Conservation (phyloP, 2,113 vertebrate genomes). For the Macroglossus sobrinus region DNA sequence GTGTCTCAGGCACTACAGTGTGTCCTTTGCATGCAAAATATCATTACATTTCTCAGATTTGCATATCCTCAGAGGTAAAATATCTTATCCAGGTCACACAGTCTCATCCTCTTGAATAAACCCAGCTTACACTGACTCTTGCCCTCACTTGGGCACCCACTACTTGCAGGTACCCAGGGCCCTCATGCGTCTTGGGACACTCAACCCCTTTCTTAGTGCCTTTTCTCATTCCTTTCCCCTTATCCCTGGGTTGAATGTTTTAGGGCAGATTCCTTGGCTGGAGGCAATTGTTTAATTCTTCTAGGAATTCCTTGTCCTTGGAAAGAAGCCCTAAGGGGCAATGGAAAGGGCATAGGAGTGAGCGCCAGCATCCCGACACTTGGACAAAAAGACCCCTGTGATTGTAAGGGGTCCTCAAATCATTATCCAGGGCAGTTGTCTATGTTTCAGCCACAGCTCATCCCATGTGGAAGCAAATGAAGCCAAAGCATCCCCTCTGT, state of each 20-base stretch:
- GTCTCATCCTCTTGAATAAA: background rate
- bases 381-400: background rate
- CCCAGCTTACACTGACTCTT: background rate
- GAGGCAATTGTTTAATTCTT: background rate
- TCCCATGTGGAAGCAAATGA: conserved; percentile 67
- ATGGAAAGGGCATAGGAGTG: background rate
- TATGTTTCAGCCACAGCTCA: conserved; percentile 1
- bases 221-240: background rate
- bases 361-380: background rate
- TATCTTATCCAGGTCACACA: background rate
- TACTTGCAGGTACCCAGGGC: background rate
- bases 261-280: background rate
- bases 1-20: background rate
- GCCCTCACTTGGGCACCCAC: background rate
- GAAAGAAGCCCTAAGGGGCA: background rate
- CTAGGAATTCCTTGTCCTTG: background rate
- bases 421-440: background rate
- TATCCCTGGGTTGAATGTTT: background rate
- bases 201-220: background rate
- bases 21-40: background rate
- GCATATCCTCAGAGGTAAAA: background rate
- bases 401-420: background rate
- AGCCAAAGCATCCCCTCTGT: conserved; percentile 62
- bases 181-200: background rate
- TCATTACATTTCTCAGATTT: background rate